Base-by-base conservation (phyloP, 2,797 vertebrate genomes). In the Taeniopygia guttata region DNA sequence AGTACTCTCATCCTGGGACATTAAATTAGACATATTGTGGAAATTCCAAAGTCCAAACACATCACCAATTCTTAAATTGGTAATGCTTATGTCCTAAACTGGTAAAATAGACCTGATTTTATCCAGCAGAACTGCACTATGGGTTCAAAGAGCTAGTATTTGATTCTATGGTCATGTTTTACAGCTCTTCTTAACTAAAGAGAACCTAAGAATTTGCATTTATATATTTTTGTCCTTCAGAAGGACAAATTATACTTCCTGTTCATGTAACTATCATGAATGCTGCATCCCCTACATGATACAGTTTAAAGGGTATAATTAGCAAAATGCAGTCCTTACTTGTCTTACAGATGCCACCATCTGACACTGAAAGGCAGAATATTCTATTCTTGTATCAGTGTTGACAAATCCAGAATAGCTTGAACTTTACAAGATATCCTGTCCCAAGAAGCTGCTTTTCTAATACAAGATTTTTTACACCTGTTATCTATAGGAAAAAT, bases 271-370 rank as follows among this genome's bases (percentile, higher is more conserved):
- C 79, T 91, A 96, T 75, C 59, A 76, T 11, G 43, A 94, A 52
- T 75, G 72, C 87, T 95, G 85, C 69, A 80, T 85, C 70, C 89
- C 62, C 51, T 93, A 74, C 86, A 89, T 48, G 76, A 93, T 90
- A 73, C 2, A 63, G 81, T 96, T 95, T 96, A 95, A 96, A 95
- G 87, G 52, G 66, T 93, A 70, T 96, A 97, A 92, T 95, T 96
- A 96, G 85, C 76, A 92, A 92, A 91, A 93, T 87, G 95, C 74
- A 75, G 90, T 42, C 64, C 56, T 94, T 84, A 83, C 89, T 96
- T 94, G 91, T 87, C 94, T 90, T 90, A 79, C 36, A 84, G 60
- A 73, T 96, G 90, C 70, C 88, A 81, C 82, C 59, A 93, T 92
- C 90, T 88, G 88, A 95, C 25, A 7, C 80, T 95, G 82, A 84